phyloP scores from a whole-genome alignment of 1,140 invertebrate species.

The Lepidurus apus region DNA sequence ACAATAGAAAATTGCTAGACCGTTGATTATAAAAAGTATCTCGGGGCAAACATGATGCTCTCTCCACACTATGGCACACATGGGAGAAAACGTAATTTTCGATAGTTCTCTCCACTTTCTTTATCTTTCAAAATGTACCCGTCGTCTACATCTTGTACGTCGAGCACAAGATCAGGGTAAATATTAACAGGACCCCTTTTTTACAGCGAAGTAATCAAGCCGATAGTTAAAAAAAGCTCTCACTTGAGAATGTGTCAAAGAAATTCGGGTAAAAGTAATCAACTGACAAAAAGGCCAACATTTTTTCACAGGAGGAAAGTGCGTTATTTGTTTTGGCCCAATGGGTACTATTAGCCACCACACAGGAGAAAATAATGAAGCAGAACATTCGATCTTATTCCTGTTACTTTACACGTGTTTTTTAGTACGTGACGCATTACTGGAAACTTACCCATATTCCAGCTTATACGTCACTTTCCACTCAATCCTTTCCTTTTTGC shows the following conservation, averaged over 20 bases:
- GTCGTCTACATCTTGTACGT: neutral
- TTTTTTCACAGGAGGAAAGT: too few species aligned
- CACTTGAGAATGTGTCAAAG: too few species aligned
- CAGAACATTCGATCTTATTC: too few species aligned
- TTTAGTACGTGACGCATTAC: too few species aligned
- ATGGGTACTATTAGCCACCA: too few species aligned
- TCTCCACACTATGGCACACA: neutral
- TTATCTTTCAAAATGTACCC: neutral
- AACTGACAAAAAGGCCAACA: too few species aligned
- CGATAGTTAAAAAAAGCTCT: neutral
- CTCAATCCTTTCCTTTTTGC: neutral
- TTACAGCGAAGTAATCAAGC: neutral
- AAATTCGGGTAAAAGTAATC: too few species aligned
- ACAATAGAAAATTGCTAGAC: conserved; percentile 11
- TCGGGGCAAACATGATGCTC: neutral
- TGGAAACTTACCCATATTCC: neutral
- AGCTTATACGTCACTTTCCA: neutral
- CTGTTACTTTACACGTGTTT: too few species aligned
- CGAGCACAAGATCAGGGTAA: neutral
- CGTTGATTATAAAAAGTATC: conserved; percentile 5
- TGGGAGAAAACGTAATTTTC: neutral
- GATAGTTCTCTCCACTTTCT: neutral
- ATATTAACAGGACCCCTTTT: neutral
- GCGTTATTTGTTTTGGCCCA: too few species aligned
- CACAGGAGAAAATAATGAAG: too few species aligned